A percentile compares a stretch with the other conserved stretches of the same genome.
phyloP scores from a whole-genome alignment of 2,888 invertebrate genomes.

The Ferdinandea cuprea region DNA sequence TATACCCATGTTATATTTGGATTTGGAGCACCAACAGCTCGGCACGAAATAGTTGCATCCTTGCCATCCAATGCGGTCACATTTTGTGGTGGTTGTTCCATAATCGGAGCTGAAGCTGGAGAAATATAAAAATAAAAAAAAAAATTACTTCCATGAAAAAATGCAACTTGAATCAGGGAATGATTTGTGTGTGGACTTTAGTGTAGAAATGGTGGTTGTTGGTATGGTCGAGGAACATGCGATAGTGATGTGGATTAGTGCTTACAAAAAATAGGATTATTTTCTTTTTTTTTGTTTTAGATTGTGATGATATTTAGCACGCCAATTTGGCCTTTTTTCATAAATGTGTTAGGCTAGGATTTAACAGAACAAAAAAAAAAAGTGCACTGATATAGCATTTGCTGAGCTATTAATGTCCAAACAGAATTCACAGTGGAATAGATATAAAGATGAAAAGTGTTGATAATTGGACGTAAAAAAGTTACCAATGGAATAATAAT shows the following conservation, averaged over 20 bases:
- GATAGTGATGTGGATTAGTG: constrained; percentile 63
- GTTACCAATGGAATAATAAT: not conserved
- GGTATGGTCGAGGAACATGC: constrained; percentile 46
- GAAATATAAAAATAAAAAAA: constrained; percentile 61
- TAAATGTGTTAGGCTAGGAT: constrained; percentile 43
- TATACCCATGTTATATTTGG: constrained; percentile 96
- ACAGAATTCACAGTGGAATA: constrained; percentile 11
- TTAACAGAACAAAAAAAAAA: constrained; percentile 26
- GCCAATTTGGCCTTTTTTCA: constrained; percentile 51
- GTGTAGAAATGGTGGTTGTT: constrained; percentile 51
- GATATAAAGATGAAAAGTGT: not conserved
- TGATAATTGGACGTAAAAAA: not conserved
- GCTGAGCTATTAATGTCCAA: constrained; percentile 36
- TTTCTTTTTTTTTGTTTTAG: not conserved
- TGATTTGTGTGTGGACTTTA: constrained; percentile 36
- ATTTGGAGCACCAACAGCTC: constrained; percentile 94
- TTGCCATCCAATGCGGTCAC: constrained; percentile 95
- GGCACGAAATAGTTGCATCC: constrained; percentile 94
- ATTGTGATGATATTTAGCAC: constrained; percentile 64
- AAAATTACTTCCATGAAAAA: constrained; percentile 19
- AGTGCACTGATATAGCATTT: constrained; percentile 37
- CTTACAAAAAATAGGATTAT: constrained; percentile 31
- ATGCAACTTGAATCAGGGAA: constrained; percentile 33
- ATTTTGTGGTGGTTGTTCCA: constrained; percentile 93
- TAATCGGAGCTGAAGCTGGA: constrained; percentile 93